A percentile compares a stretch with the other conserved stretches of the same genome.
These are phyloP conservation scores for Oreochromis grahami DNA, from an alignment of 2,797 vertebrate genomes.

Conservation along the genomic window DNA sequence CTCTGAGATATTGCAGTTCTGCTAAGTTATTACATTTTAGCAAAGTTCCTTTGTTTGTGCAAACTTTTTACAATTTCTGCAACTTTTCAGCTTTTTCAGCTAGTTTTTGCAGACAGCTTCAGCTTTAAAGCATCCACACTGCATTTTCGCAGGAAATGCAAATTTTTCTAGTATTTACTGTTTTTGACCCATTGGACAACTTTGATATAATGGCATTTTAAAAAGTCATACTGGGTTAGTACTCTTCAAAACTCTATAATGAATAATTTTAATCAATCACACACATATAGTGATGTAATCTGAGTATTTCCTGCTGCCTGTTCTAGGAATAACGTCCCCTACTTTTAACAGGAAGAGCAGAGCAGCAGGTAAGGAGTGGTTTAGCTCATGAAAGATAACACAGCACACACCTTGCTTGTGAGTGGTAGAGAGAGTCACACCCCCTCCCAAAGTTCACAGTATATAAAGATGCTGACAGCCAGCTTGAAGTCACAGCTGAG, in stretches of 20 bases:
- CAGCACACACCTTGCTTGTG: neutral
- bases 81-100: too few relatives aligned
- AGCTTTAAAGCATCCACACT: too few relatives aligned
- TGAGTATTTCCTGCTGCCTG: neutral
- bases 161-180: neutral
- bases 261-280: neutral
- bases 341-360: neutral
- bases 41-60: too few relatives aligned
- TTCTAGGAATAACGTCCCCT: neutral
- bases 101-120: too few relatives aligned
- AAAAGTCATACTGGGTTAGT: neutral
- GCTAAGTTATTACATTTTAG: too few relatives aligned
- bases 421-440: conserved; percentile 14
- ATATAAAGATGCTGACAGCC: neutral
- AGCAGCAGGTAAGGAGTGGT: conserved; percentile 8
- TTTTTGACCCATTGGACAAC: neutral
- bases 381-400: neutral
- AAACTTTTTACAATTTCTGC: too few relatives aligned
- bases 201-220: neutral
- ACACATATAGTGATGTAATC: neutral
- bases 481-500: neutral
- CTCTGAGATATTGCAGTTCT: too few relatives aligned
- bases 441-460: conserved; percentile 15
- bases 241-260: neutral
- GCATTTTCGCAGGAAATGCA: too few relatives aligned